Evolutionary conservation across 2,113 vertebrate species (phyloP), one percentile per base, ranked within the genome.

Genomic region (Odontophorus gujanensis): DNA sequence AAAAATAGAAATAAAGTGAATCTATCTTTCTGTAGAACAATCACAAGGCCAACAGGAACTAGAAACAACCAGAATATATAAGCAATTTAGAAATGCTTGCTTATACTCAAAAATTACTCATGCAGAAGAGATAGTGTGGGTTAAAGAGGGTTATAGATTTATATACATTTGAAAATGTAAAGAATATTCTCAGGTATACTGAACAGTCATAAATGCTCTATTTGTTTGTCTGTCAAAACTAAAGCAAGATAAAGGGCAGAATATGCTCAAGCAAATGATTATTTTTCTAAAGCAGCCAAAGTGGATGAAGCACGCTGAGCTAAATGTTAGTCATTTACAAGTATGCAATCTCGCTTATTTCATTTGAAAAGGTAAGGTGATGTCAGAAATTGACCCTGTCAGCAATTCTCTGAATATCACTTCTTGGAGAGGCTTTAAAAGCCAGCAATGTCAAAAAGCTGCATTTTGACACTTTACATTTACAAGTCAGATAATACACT

Each of bases 81-180:
- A 91, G 78, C 74, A 79, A 96, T 96, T 95, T 87, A 75, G 87
- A 92, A 38, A 75, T 2, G 36, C 68, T 87, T 92, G 79, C 89
- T 92, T 80, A 92, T 89, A 89, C 81, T 83, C 81, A 18, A 68
- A 87, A 96, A 97, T 97, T 90, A 90, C 71, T 72, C 90, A 87
- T 93, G 92, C 79, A 85, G 65, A 26, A 92, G 43, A 87, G 25
- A 48, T 7, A 71, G 38, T n/a, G 78, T 36, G 78, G 75, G 58
- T 81, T 89, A 80, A 73, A 92, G 92, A 88, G 30, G 15, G 79
- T 76, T 91, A 87, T 57, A 48, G 57, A 85, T 81, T 81, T 69
- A 87, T 78, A 90, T 65, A 65, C 95, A 93, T 94, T 94, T 96
- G 91, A 93, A 84, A 77, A 59, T 85, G 66, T 30, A 65, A 88